A percentile compares a stretch with the other conserved stretches of the same genome.
Evolutionary conservation across 1,140 invertebrate species (phyloP).

Genomic region (Coenobita brevimanus): DNA sequence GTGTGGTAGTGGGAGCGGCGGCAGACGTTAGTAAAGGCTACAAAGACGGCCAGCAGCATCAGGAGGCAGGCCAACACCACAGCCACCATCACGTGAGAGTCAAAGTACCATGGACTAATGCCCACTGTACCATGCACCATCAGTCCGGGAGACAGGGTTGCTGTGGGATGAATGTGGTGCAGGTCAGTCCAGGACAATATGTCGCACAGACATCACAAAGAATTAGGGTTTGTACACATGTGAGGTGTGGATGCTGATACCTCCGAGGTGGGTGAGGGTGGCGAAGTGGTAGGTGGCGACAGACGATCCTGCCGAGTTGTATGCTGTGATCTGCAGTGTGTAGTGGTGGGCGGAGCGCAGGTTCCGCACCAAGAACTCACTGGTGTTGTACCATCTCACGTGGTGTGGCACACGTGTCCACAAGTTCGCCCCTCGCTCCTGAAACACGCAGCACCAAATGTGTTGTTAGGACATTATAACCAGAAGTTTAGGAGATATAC

Average conservation of each 20-base stretch:
- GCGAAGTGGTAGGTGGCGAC: conserved; percentile 73
- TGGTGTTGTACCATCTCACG: conserved; percentile 62
- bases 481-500: no score
- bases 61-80: conserved; percentile 46
- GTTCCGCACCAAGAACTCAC: conserved; percentile 72
- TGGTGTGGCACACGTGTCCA: conserved; percentile 69
- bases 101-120: conserved; percentile 28
- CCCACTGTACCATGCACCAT: conserved; percentile 13
- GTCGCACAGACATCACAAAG: no score
- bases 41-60: conserved; percentile 27
- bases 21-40: conserved; percentile 40
- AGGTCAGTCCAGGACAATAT: no score
- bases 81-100: conserved; percentile 45
- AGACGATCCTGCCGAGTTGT: conserved; percentile 75
- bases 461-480: no score
- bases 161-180: no score
- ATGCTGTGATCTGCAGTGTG: conserved; percentile 74
- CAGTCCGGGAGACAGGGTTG: conserved; percentile 24
- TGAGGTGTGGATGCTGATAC: conserved; percentile 4
- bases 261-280: conserved; percentile 70
- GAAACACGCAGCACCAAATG: no score
- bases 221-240: no score
- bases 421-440: background rate
- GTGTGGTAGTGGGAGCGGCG: conserved; percentile 34
- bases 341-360: no score